Evolutionary conservation across 2,113 vertebrate genomes (phyloP), one percentile per base, ranked within the genome.

Genomic region (Neolamprologus variostigma): DNA sequence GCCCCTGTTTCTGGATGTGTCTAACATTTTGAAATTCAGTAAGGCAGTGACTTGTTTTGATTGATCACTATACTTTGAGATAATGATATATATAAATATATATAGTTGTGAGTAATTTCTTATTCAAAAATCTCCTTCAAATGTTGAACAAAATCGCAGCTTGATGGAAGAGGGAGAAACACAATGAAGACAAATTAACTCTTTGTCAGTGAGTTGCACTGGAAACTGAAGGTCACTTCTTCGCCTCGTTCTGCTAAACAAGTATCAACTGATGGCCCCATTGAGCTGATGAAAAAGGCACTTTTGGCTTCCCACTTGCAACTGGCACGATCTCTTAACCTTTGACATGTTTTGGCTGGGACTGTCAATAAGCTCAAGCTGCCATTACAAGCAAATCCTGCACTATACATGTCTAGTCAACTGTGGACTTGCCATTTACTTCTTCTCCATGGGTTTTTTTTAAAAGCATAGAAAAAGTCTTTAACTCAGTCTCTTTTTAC

Each of bases 321-420:
- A 91, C 93, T 92, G 93, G 93, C 93, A 91, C 94, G 89, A 95
- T 92, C 93, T 86, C 90, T 94, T 95, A 94, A 95, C 91, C 96
- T 96, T 95, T 96, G 96, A 94, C 96, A 96, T 95, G 95, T 96
- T 96, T 96, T 95, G 93, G 92, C 95, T 94, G 14, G 85, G 87
- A 93, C 93, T 85, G 88, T 93, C 95, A 96, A 95, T 94, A 93
- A 6, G 31, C 51, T 89, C 94, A 90, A 91, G 93, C 94, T 93
- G 93, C 89, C 93, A 94, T 94, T 95, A 95, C 7, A 33, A 93
- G 94, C 95, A 96, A 96, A 97, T 95, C 94, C 94, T 86, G 63
- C 92, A 90, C 93, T 89, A 50, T 89, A 86, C 94, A 91, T 92
- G 91, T 91, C 95, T 90, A 91, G 95, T 96, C 96, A 94, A 91